Evolutionary conservation across 2,888 invertebrate genomes (phyloP).

Genomic region (Cabera pusaria): DNA sequence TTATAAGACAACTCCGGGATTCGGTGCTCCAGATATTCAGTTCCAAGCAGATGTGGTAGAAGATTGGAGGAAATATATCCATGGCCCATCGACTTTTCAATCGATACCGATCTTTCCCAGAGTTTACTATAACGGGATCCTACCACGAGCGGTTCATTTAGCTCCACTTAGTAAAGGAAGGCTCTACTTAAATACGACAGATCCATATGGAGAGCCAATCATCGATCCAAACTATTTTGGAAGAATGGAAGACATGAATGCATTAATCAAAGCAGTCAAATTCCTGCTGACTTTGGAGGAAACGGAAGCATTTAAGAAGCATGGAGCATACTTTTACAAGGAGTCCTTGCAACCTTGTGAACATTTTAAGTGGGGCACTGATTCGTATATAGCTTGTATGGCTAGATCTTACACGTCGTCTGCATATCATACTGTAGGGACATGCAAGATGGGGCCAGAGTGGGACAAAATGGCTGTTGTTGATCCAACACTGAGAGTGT

Average conservation of each 20-base stretch:
- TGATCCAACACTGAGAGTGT: constrained; percentile 85
- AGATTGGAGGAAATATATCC: constrained; percentile 64
- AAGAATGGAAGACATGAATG: constrained; percentile 82
- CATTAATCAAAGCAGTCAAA: constrained; percentile 83
- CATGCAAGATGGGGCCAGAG: constrained; percentile 79
- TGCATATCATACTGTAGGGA: constrained; percentile 71
- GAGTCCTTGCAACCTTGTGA: constrained; percentile 82
- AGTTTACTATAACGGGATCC: constrained; percentile 83
- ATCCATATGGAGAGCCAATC: constrained; percentile 87
- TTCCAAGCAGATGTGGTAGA: constrained; percentile 37
- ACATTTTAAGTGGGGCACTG: constrained; percentile 81
- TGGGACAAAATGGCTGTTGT: constrained; percentile 85
- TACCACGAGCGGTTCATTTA: constrained; percentile 81
- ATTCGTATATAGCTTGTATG: constrained; percentile 86
- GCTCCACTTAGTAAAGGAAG: constrained; percentile 85
- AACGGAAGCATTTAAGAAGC: constrained; percentile 79
- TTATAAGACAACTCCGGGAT: constrained; percentile 70
- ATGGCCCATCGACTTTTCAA: constrained; percentile 62
- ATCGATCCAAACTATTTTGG: constrained; percentile 87
- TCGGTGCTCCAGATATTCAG: constrained; percentile 85
- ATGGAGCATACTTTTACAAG: constrained; percentile 80
- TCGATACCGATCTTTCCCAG: constrained; percentile 68
- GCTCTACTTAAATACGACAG: constrained; percentile 82
- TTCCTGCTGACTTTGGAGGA: constrained; percentile 81
- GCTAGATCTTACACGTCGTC: constrained; percentile 80